phyloP scores from a whole-genome alignment of 2,888 invertebrate genomes.

The Pandemis cinnamomeana region DNA sequence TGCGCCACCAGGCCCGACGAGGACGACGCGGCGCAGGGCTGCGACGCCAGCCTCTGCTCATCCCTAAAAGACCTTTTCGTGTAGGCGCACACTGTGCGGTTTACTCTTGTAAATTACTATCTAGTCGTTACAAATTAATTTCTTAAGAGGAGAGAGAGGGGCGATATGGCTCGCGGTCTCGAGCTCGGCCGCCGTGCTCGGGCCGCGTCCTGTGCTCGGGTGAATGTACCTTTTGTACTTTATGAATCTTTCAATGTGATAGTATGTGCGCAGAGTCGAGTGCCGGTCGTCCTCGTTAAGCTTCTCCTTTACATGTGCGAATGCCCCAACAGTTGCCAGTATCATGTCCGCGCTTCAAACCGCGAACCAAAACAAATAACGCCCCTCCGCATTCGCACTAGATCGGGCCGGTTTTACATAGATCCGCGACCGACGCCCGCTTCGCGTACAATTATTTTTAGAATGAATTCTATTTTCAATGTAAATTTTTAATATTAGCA shows the following conservation, averaged over 20 bases:
- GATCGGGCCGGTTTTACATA: constrained; percentile 45
- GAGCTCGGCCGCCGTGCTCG: constrained; percentile 48
- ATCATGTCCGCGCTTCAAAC: neutral
- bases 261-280: constrained; percentile 66
- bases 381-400: constrained; percentile 40
- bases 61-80: constrained; percentile 94
- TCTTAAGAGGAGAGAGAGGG: constrained; percentile 59
- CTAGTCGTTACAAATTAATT: constrained; percentile 72
- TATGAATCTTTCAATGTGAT: constrained; percentile 84
- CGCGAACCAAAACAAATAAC: constrained; percentile 33
- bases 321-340: neutral
- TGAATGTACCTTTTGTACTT: constrained; percentile 69
- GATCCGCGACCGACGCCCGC: constrained; percentile 76
- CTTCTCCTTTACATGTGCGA: constrained; percentile 11
- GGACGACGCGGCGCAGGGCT: constrained; percentile 88
- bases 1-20: constrained; percentile 87
- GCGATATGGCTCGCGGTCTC: constrained; percentile 50
- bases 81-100: constrained; percentile 80
- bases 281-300: constrained; percentile 68
- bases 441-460: constrained; percentile 78
- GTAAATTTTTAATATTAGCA: constrained; percentile 82
- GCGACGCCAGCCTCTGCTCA: constrained; percentile 92
- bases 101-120: constrained; percentile 67
- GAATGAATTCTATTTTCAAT: constrained; percentile 84
- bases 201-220: constrained; percentile 45